phyloP scores from a whole-genome alignment of 2,113 vertebrate genomes.

The Pseudorhombus dupliciocellatus region DNA sequence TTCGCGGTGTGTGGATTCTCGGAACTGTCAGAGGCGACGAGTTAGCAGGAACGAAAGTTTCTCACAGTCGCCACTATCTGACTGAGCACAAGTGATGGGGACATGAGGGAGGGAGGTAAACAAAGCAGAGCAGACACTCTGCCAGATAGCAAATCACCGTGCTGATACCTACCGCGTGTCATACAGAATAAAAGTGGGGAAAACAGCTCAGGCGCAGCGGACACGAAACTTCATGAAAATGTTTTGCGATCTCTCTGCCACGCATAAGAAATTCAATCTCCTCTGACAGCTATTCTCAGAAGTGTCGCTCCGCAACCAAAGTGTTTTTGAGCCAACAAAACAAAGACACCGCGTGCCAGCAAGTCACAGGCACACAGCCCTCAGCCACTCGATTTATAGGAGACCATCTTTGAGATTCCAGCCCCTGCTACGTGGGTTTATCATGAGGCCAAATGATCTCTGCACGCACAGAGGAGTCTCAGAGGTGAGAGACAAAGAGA shows the following conservation, averaged over 20 bases:
- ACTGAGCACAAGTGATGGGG: conserved; percentile 61
- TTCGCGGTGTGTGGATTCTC: conserved; percentile 28
- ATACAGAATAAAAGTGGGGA: conserved; percentile 56
- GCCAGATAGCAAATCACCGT: conserved; percentile 55
- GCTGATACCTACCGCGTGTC: conserved; percentile 55
- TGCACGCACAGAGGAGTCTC: conserved; percentile 32
- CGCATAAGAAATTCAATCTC: conserved; percentile 45
- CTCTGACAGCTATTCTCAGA: conserved; percentile 47
- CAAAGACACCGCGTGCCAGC: conserved; percentile 24
- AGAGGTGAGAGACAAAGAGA: conserved; percentile 30
- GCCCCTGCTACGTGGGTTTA: conserved; percentile 25
- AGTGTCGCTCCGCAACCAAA: conserved; percentile 11
- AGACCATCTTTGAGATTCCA: conserved; percentile 49
- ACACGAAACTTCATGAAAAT: conserved; percentile 41
- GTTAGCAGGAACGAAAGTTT: conserved; percentile 66
- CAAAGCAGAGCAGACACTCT: conserved; percentile 64
- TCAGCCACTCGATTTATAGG: conserved; percentile 43
- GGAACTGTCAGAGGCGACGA: conserved; percentile 21
- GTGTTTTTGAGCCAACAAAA: conserved; percentile 1
- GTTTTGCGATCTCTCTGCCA: conserved; percentile 34
- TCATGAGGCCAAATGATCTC: conserved; percentile 47
- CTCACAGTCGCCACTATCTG: conserved; percentile 47
- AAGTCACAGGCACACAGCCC: conserved; percentile 30
- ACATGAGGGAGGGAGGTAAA: conserved; percentile 64
- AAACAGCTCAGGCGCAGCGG: conserved; percentile 45